Evolutionary conservation across 2,113 vertebrate species (phyloP).

Genomic region (Eulacestoma nigropectus): DNA sequence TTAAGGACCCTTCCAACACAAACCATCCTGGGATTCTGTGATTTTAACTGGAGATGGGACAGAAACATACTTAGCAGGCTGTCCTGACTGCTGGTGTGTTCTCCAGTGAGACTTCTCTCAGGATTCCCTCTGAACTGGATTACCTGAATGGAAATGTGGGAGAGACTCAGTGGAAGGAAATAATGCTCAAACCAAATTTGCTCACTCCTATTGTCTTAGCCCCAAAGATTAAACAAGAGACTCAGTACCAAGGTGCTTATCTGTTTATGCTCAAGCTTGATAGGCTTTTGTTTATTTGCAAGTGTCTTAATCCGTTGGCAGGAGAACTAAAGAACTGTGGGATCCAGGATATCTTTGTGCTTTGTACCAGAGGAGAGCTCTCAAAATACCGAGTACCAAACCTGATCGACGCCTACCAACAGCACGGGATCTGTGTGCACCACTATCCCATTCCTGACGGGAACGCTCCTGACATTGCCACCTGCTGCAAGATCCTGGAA

Average conservation of each 20-base stretch:
- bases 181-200: neutral
- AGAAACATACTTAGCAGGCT: neutral
- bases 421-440: constrained; percentile 76
- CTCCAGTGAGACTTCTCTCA: neutral
- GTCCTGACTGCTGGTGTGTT: neutral
- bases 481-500: constrained; percentile 80
- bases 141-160: neutral
- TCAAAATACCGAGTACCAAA: constrained; percentile 83
- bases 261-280: neutral
- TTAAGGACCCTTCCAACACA: neutral
- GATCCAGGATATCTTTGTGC: constrained; percentile 86
- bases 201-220: neutral
- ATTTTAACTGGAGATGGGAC: neutral
- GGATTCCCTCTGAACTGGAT: neutral
- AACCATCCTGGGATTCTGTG: neutral
- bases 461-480: constrained; percentile 75
- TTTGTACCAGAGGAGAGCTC: constrained; percentile 87
- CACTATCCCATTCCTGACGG: constrained; percentile 84
- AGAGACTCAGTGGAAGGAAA: neutral
- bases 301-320: constrained; percentile 49
- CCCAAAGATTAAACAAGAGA: neutral
- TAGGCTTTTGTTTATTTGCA: neutral
- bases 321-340: constrained; percentile 83
- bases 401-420: constrained; percentile 79
- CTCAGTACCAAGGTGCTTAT: neutral